Conservation (phyloP, 1,140 invertebrate species). For the Cydia fagiglandana region DNA sequence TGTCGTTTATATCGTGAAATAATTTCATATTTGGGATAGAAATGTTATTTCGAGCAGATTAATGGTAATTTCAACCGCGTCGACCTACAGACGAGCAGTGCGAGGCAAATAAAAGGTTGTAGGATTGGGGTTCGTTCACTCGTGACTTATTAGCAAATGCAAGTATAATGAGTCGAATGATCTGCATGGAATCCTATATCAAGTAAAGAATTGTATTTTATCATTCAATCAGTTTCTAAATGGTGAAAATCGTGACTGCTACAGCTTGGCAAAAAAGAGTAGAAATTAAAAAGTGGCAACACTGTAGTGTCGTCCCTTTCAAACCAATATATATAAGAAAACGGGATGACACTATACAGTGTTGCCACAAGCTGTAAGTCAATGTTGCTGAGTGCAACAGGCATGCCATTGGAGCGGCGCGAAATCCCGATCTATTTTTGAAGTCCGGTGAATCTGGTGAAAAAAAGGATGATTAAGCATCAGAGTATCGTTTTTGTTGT, state of each 20-base stretch:
- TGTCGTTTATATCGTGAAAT: not conserved
- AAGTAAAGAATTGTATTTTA: not conserved
- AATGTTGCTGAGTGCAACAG: not conserved
- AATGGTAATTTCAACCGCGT: constrained; percentile 16
- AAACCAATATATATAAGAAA: no score
- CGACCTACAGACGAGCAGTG: constrained; percentile 4
- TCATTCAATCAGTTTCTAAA: not conserved
- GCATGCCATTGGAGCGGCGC: not conserved
- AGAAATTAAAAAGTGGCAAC: no score
- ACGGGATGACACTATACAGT: no score
- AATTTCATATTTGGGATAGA: not conserved
- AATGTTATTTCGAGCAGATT: not conserved
- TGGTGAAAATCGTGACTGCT: not conserved
- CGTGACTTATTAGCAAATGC: constrained; percentile 14
- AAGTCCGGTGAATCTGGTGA: no score
- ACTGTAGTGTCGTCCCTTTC: no score
- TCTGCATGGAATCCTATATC: not conserved
- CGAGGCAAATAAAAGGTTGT: constrained; percentile 2
- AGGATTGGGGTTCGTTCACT: not conserved
- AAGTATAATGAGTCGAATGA: not conserved
- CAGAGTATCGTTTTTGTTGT: no score
- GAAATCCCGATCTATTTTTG: no score
- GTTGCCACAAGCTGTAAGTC: no score
- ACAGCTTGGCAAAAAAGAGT: no score
- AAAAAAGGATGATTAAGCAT: no score